Evolutionary conservation across 2,888 invertebrate species (phyloP).

Genomic region (Cephonodes hylas): DNA sequence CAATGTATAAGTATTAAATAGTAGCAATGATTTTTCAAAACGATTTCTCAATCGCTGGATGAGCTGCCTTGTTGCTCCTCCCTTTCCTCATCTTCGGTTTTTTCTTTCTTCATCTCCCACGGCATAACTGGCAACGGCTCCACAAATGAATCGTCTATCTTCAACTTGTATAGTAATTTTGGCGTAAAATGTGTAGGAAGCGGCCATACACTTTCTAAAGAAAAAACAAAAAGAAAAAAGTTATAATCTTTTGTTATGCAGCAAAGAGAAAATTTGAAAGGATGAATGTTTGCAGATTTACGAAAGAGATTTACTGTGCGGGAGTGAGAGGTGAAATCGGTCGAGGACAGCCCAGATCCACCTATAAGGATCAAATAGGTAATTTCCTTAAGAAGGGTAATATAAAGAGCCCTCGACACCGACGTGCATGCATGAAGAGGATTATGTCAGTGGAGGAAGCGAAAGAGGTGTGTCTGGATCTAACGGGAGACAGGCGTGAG

Average conservation of each 20-base stretch:
- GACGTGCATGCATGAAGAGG: too few species aligned
- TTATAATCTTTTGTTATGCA: neutral
- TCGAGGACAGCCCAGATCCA: too few species aligned
- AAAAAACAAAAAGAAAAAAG: neutral
- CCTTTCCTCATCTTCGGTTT: constrained; percentile 50
- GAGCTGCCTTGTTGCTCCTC: constrained; percentile 52
- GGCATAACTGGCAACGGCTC: constrained; percentile 73
- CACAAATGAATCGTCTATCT: constrained; percentile 70
- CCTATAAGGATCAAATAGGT: too few species aligned
- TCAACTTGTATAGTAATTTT: constrained; percentile 63
- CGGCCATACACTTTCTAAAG: constrained; percentile 68
- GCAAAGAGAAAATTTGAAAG: too few species aligned
- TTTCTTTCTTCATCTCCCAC: constrained; percentile 64
- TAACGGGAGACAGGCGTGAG: too few species aligned
- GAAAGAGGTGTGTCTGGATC: too few species aligned
- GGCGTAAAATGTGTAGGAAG: constrained; percentile 69
- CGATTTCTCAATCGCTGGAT: constrained; percentile 50
- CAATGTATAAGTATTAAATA: neutral
- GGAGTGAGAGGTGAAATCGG: too few species aligned
- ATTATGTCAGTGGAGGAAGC: too few species aligned
- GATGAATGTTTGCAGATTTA: too few species aligned
- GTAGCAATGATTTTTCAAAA: neutral
- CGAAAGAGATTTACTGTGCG: too few species aligned
- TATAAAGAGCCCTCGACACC: too few species aligned
- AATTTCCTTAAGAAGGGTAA: too few species aligned